Conservation (phyloP, 2,113 vertebrate genomes). For the Andinoacara biseriatus region DNA sequence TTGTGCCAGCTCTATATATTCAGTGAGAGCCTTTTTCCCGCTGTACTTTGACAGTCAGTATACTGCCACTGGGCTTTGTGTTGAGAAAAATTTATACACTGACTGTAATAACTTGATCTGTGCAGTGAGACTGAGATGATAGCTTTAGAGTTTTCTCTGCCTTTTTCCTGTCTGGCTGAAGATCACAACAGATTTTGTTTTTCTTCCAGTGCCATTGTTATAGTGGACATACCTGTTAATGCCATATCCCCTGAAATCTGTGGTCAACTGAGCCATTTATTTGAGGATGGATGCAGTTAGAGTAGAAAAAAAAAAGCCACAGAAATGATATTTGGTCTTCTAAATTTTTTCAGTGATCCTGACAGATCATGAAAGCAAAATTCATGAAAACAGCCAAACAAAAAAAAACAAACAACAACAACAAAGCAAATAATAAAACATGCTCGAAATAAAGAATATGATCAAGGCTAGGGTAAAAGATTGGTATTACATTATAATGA, state of each 20-base stretch:
- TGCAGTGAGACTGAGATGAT: constrained; percentile 40
- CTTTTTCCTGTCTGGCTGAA: constrained; percentile 24
- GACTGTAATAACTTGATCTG: constrained; percentile 50
- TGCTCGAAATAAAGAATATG: background rate
- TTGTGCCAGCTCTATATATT: constrained; percentile 61
- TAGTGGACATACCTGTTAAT: constrained; percentile 19
- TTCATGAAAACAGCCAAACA: background rate
- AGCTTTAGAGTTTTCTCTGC: constrained; percentile 50
- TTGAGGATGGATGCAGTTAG: background rate
- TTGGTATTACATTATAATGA: background rate
- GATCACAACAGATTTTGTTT: background rate
- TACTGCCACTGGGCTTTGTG: constrained; percentile 61
- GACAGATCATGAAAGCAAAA: background rate
- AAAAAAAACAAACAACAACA: too few relatives aligned
- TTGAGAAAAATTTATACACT: constrained; percentile 39
- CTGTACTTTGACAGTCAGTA: constrained; percentile 57
- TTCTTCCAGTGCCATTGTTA: constrained; percentile 17
- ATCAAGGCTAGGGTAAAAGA: background rate
- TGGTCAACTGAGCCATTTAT: constrained; percentile 17
- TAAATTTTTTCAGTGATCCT: constrained; percentile 1
- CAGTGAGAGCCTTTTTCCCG: constrained; percentile 56
- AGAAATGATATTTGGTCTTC: constrained; percentile 42
- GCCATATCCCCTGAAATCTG: constrained; percentile 27
- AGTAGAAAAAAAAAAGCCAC: constrained; percentile 23
- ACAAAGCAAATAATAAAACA: background rate